Evolutionary conservation across 64 coral and sea anemone genomes (phyloP).

Genomic region (Stichodactyla mertensii): DNA sequence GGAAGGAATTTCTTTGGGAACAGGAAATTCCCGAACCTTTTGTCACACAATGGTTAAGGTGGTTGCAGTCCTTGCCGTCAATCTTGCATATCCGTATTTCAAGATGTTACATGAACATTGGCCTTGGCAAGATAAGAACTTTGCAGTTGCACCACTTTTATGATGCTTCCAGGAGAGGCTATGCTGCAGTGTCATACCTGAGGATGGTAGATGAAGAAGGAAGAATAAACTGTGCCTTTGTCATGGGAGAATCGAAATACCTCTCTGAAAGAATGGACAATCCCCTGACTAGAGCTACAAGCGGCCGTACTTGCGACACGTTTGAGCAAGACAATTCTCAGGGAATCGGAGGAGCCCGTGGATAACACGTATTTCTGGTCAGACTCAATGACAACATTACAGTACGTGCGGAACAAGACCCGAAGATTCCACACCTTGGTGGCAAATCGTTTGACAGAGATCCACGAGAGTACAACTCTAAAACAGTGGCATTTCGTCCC

Average conservation of each 20-base stretch:
- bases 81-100: conserved; percentile 13
- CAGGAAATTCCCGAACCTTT: conserved; percentile 28
- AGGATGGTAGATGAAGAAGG: conserved; percentile 24
- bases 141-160: conserved; percentile 36
- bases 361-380: no score
- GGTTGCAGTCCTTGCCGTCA: conserved; percentile 23
- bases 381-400: no score
- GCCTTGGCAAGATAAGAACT: background rate
- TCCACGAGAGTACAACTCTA: no score
- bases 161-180: conserved; percentile 37
- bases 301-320: background rate
- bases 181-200: conserved; percentile 26
- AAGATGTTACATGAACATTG: conserved; percentile 22
- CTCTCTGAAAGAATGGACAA: background rate
- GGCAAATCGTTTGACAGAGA: no score
- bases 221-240: conserved; percentile 22
- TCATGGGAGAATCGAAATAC: background rate
- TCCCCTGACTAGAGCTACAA: background rate
- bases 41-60: background rate
- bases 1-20: conserved; percentile 28
- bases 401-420: no score
- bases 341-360: no score
- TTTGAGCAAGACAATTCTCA: conserved; percentile 4
- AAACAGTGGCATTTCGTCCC: no score
- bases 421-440: no score